Percentiles rank a stretch among this genome's conserved stretches.
Evolutionary conservation across 2,113 vertebrate genomes (phyloP).

Genomic region (Mobula birostris): DNA sequence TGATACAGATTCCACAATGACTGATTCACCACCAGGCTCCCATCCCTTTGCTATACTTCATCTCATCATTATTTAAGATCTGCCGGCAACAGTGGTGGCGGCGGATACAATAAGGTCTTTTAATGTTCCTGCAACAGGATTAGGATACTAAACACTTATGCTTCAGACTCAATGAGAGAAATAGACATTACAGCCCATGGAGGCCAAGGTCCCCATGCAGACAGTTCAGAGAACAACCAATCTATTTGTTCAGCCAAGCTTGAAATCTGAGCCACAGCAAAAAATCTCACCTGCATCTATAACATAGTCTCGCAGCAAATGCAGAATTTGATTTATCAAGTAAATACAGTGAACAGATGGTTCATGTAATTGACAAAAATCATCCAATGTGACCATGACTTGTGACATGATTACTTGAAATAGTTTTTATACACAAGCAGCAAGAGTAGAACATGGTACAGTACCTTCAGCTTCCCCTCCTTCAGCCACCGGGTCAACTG

Average conservation of each 20-base stretch:
- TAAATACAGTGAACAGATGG: neutral
- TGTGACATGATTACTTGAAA: neutral
- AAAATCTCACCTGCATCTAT: neutral
- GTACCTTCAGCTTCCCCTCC: constrained; percentile 80
- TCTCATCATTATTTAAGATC: too few species aligned
- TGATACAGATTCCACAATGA: too few species aligned
- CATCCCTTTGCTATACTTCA: too few species aligned
- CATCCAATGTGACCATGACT: neutral
- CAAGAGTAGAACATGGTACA: constrained; percentile 8
- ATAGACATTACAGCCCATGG: too few species aligned
- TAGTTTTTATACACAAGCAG: constrained; percentile 1
- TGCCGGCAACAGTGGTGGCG: too few species aligned
- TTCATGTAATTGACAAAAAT: neutral
- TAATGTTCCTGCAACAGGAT: neutral
- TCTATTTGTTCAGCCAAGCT: neutral
- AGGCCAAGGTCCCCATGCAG: too few species aligned
- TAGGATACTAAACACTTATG: too few species aligned
- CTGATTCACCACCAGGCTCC: too few species aligned
- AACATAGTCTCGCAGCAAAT: neutral
- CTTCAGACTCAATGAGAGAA: too few species aligned
- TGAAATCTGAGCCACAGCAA: neutral
- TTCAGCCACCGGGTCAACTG: constrained; percentile 78
- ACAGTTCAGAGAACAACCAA: neutral
- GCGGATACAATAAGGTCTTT: too few species aligned
- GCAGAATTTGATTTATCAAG: neutral